phyloP scores from a whole-genome alignment of 2,888 invertebrate species.

The Callyntrura sp. region DNA sequence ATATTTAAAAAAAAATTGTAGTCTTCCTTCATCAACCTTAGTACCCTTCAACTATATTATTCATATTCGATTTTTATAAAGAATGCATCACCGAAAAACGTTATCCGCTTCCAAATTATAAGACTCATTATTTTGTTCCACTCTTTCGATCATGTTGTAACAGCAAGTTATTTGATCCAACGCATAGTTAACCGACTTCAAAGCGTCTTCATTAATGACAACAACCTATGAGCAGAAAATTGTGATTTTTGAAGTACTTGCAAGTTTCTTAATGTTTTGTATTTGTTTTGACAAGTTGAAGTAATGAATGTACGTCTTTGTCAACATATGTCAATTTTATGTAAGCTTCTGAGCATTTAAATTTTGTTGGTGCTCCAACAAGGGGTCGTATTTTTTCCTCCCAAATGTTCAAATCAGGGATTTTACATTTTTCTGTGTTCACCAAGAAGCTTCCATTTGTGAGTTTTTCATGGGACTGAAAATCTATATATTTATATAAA shows the following conservation, averaged over 20 bases:
- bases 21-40: neutral
- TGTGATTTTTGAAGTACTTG: no score
- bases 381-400: constrained; percentile 56
- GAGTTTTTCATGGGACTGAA: neutral
- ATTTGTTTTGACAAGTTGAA: no score
- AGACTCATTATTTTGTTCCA: constrained; percentile 54
- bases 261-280: no score
- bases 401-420: constrained; percentile 75
- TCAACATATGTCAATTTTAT: constrained; percentile 38
- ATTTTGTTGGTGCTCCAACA: constrained; percentile 20
- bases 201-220: constrained; percentile 62
- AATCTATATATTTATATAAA: constrained; percentile 37
- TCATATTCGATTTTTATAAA: neutral
- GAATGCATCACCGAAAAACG: constrained; percentile 30
- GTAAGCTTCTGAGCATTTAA: constrained; percentile 20
- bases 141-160: constrained; percentile 70
- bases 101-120: constrained; percentile 69
- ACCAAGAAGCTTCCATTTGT: constrained; percentile 45
- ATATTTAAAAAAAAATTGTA: no score
- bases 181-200: constrained; percentile 49
- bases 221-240: constrained; percentile 65
- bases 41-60: neutral
- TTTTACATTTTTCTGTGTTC: constrained; percentile 71
- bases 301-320: constrained; percentile 17
- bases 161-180: constrained; percentile 75